These are phyloP conservation scores for Lordiphosa clarofinis DNA, from an alignment of 1,140 invertebrate species.

Conservation along the genomic window DNA sequence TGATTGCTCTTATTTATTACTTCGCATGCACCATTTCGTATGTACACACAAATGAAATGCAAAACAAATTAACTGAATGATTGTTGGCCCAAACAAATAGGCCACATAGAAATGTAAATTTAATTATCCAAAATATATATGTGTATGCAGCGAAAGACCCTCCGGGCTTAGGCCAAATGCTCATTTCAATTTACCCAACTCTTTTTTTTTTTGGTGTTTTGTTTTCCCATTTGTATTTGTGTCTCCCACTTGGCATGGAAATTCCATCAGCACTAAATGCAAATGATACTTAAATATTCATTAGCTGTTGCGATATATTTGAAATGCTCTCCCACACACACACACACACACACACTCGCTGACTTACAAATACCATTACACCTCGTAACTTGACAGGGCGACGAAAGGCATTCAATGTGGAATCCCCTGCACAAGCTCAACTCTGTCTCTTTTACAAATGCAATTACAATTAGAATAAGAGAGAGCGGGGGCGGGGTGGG, in stretches of 20 bases:
- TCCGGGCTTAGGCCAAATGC: slow-evolving; percentile 17
- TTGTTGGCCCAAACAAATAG: slow-evolving; percentile 34
- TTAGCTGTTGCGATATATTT: slow-evolving; percentile 55
- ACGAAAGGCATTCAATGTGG: slow-evolving; percentile 51
- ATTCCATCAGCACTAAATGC: slow-evolving; percentile 52
- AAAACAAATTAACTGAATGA: slow-evolving; percentile 28
- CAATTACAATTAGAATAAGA: slow-evolving; percentile 65
- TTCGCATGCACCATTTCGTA: slow-evolving; percentile 7
- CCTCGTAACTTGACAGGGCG: slow-evolving; percentile 36
- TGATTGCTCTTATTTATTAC: no score
- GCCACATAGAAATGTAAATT: slow-evolving; percentile 40
- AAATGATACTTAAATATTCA: slow-evolving; percentile 65
- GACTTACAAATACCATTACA: slow-evolving; percentile 34
- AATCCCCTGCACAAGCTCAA: slow-evolving; percentile 24
- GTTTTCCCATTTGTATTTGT: background rate
- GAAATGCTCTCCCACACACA: slow-evolving; percentile 27
- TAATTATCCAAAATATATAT: slow-evolving; percentile 47
- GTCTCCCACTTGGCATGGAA: slow-evolving; percentile 35
- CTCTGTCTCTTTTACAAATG: slow-evolving; percentile 35
- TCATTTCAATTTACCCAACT: slow-evolving; percentile 21
- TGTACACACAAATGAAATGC: slow-evolving; percentile 25
- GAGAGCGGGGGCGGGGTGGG: background rate
- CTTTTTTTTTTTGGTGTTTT: background rate
- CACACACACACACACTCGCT: slow-evolving; percentile 3
- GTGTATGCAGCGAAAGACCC: background rate